phyloP scores from a whole-genome alignment of 1,140 invertebrate genomes.

The Amphibalanus amphitrite region DNA sequence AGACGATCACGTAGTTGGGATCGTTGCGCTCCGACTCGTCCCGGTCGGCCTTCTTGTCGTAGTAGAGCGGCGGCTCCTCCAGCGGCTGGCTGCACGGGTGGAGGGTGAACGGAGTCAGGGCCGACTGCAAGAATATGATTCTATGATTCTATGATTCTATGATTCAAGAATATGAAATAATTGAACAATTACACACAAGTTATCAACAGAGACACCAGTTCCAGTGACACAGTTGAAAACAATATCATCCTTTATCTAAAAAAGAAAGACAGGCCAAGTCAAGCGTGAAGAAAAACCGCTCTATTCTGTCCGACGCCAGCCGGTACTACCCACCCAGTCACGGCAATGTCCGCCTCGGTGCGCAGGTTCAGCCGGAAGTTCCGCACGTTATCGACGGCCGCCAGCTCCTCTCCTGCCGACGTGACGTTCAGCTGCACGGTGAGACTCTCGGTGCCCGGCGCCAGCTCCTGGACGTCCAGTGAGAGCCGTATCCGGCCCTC shows the following conservation, averaged over 20 bases:
- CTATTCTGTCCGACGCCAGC: neutral
- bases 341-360: neutral
- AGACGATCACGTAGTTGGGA: neutral
- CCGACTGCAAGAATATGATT: too few relatives aligned
- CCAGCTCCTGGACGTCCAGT: neutral
- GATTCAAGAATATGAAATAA: neutral
- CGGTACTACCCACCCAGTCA: neutral
- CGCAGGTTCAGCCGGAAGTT: neutral
- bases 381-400: neutral
- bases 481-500: neutral
- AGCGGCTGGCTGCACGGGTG: neutral
- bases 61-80: neutral
- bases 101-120: too few relatives aligned
- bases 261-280: neutral
- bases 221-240: neutral
- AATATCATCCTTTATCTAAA: neutral
- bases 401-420: neutral
- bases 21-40: neutral
- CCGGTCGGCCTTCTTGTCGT: neutral
- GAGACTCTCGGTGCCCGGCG: neutral
- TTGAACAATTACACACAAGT: neutral
- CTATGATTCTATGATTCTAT: neutral
- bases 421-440: neutral
- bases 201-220: neutral
- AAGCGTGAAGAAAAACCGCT: too few relatives aligned